Percentiles rank a stretch among this genome's conserved stretches.
Evolutionary conservation across 2,888 invertebrate species (phyloP).

Genomic region (Eupithecia inturbata): DNA sequence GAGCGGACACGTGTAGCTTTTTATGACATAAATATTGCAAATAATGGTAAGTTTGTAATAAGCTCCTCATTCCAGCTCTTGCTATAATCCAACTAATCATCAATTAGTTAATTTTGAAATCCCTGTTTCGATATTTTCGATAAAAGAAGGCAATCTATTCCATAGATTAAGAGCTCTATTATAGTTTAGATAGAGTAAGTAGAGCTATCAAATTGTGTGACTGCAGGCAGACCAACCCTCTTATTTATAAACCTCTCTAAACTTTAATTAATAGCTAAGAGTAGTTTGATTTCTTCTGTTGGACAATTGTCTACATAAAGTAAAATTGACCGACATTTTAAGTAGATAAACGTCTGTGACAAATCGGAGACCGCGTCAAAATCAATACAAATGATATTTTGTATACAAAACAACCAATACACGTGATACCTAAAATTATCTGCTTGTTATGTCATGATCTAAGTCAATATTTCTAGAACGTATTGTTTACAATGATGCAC

Average conservation of each 20-base stretch:
- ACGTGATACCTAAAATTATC: neutral
- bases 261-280: neutral
- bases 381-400: neutral
- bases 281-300: neutral
- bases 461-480: conserved; percentile 11
- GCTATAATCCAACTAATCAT: neutral
- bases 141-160: neutral
- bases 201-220: neutral
- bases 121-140: neutral
- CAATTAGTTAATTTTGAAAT: neutral
- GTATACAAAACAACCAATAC: neutral
- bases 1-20: neutral
- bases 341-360: too few relatives aligned
- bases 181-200: neutral
- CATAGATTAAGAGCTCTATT: neutral
- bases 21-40: neutral
- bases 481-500: conserved; percentile 16
- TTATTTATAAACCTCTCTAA: neutral
- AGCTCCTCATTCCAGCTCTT: neutral
- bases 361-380: neutral
- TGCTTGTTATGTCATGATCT: neutral
- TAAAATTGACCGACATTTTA: neutral
- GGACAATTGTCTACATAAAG: neutral
- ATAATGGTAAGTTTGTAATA: neutral
- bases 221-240: neutral